Base-by-base conservation (phyloP, 2,113 vertebrate genomes). In the Nyctereutes procyonoides region DNA sequence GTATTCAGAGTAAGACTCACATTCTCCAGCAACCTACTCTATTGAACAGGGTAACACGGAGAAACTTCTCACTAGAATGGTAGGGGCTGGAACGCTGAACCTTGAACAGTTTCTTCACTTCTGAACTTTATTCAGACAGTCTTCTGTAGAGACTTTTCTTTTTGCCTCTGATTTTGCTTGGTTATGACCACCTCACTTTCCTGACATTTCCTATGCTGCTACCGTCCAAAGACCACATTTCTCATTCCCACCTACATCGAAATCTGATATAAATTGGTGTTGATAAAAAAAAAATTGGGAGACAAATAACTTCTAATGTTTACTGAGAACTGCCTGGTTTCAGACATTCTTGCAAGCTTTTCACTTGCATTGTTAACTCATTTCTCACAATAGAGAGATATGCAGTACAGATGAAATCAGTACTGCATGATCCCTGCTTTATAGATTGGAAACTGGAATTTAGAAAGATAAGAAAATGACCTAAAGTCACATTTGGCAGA, bases 1-100 rank as follows among this genome's bases (percentile, higher is more conserved):
- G 76, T 96, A 76, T 86, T 94, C 55, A 87, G 65, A 89, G 87
- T 51, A 76, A 88, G 84, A 20, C 24, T 93, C 12, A 12, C 12
- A 17, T 86, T 91, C 65, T 83, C 60, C 11, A n/a, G 67, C 73
- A 67, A 89, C n/a, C 28, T 67, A 26, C 55, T 67, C 30, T n/a
- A 19, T n/a, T 65, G 85, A 83, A 35, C 26, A 43, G 62, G 63
- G 48, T 58, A 69, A 81, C 15, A 58, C 38, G n/a, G 13, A 82
- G 26, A 93, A 28, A 51, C 8, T 58, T 92, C 83, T 62, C 9
- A 10, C 10, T 35, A 55, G 30, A 19, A 24, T 26, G n/a, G 9
- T 30, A 22, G 8, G 48, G 32, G 32, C 30, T 87, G 11, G 53
- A 38, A 73, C 30, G 4, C 26, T 20, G n/a, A 88, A 65, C 81